These are phyloP conservation scores for Chrysotoxum bicinctum DNA, from an alignment of 2,888 invertebrate species.

Conservation along the genomic window DNA sequence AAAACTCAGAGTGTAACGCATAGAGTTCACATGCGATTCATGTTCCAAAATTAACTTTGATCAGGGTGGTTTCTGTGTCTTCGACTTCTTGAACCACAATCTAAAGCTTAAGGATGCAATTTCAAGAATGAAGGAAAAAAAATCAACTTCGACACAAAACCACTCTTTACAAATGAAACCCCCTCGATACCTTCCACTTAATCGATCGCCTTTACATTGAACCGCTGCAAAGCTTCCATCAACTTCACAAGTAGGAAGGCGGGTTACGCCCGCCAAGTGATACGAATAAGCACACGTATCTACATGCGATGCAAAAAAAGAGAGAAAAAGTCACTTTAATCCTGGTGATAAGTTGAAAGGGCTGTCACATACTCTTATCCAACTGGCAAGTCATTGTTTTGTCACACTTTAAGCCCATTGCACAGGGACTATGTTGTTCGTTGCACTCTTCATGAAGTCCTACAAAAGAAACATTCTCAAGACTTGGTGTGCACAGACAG, in stretches of 20 bases:
- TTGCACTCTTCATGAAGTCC: constrained; percentile 40
- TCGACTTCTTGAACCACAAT: neutral
- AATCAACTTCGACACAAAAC: neutral
- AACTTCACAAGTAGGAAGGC: constrained; percentile 83
- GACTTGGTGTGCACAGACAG: neutral
- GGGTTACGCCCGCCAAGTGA: constrained; percentile 73
- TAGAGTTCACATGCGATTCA: neutral
- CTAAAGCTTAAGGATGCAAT: neutral
- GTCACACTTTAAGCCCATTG: constrained; percentile 77
- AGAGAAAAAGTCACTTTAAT: neutral
- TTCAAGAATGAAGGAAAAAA: neutral
- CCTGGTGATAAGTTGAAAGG: constrained; percentile 4
- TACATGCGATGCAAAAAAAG: constrained; percentile 9
- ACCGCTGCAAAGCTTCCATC: constrained; percentile 85
- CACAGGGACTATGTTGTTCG: constrained; percentile 74
- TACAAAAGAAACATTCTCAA: constrained; percentile 3
- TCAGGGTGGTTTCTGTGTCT: neutral
- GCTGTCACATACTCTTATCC: constrained; percentile 74
- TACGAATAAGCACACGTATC: constrained; percentile 74
- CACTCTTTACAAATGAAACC: neutral
- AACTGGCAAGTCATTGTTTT: constrained; percentile 73
- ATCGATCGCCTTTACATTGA: constrained; percentile 86
- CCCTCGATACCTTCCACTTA: constrained; percentile 83
- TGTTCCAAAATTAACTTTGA: neutral
- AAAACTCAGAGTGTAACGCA: neutral